Base-by-base conservation (phyloP, 2,797 vertebrate genomes). In the Synaphobranchus kaupii region DNA sequence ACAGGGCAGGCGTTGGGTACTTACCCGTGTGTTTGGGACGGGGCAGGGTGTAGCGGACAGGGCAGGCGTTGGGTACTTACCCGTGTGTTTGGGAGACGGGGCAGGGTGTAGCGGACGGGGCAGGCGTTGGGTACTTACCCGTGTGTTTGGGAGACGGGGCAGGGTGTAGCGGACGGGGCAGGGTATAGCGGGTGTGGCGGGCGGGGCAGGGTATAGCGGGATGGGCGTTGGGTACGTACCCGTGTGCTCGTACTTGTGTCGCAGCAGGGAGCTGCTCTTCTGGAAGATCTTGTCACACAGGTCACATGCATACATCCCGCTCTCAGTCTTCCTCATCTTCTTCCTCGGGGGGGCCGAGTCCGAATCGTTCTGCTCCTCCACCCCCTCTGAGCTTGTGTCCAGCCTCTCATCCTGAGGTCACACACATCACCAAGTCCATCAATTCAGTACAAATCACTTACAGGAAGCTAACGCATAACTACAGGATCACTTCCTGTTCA, bases 271-370 rank as follows among this genome's bases (percentile, higher is more conserved):
- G 92, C 98, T 99, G 95, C 98, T 98, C 96, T 99, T 99, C 93
- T 99, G 98, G 94, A 99, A 99, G 96, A 98, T 98, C 96, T 99
- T 99, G 92, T 97, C 97, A 94, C 98, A 99, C 31, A 99, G 95
- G 92, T 99, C 98, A 94, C 98, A 99, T 1, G 98, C 96, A 87
- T 98, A 99, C 93, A 98, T 96, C 86, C 98, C 98, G 0, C 97
- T 97, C 90, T 98, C 97, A 85, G 97, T 95, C 90, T 97, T 98
- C 56, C 96, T 94, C 94, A 97, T 96, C 93, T 97, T 98, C 95
- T 98, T 99, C 92, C 97, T 96, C 83, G 95, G 95, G 10, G 95
- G 94, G 0, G 96, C 95, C 13, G 96, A 96, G 84, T 98, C 97
- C 0, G 96, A 96, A 91, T 99, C 97, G 0, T 95, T 97, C 91